These are phyloP conservation scores for Ciconia nigra DNA, from an alignment of 2,797 vertebrate species.

Conservation along the genomic window DNA sequence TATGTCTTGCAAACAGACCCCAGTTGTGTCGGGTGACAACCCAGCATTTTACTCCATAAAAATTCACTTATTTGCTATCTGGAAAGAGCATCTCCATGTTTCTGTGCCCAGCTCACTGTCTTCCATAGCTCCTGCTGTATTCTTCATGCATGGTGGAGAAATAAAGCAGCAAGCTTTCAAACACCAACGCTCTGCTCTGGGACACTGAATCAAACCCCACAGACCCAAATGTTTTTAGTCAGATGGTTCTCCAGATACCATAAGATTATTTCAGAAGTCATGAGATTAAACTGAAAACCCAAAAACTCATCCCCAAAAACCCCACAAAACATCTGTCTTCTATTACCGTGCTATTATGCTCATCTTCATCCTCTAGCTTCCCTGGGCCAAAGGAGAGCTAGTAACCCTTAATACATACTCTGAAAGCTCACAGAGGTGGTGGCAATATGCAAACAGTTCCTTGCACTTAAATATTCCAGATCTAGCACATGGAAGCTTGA, in stretches of 20 bases:
- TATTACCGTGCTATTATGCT: background rate
- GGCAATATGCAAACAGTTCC: background rate
- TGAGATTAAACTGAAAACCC: background rate
- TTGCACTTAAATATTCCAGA: background rate
- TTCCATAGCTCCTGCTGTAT: background rate
- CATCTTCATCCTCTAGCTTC: background rate
- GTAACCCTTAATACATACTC: background rate
- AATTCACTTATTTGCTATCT: background rate
- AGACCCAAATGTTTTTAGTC: background rate
- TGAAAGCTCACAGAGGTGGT: background rate
- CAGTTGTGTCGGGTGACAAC: accelerated
- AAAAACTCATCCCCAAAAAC: background rate
- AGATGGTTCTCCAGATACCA: accelerated
- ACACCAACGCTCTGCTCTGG: background rate
- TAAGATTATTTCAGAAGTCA: background rate
- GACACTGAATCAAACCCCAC: background rate
- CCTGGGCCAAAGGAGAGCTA: background rate
- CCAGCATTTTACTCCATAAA: accelerated
- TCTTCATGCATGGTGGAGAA: accelerated
- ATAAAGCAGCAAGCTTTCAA: background rate
- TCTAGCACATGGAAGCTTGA: background rate
- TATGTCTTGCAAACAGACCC: accelerated
- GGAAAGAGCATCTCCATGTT: background rate
- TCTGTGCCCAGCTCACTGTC: background rate
- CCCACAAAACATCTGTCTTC: background rate